A percentile compares a stretch with the other conserved stretches of the same genome.
These are phyloP conservation scores for Xiphydria camelus DNA, from an alignment of 2,888 invertebrate species.

Conservation along the genomic window DNA sequence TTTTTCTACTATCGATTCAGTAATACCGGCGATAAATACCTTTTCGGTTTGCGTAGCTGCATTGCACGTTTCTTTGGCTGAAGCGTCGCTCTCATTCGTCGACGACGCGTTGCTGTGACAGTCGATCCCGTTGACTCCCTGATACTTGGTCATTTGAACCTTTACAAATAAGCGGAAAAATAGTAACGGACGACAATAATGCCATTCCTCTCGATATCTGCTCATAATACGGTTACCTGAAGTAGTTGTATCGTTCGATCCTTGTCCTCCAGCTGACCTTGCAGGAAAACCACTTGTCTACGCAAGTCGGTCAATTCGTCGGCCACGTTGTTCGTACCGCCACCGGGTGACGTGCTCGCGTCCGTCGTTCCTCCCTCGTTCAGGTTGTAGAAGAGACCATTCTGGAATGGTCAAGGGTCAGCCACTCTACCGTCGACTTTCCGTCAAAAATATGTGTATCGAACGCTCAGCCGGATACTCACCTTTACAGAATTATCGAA, in stretches of 20 bases:
- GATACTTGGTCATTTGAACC: slow-evolving; percentile 49
- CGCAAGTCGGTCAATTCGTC: slow-evolving; percentile 77
- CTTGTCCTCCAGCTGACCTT: slow-evolving; percentile 86
- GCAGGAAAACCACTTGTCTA: slow-evolving; percentile 80
- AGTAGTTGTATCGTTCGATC: slow-evolving; percentile 80
- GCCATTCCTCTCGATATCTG: too few relatives aligned
- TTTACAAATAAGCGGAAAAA: too few relatives aligned
- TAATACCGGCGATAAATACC: too few relatives aligned
- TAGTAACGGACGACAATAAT: too few relatives aligned
- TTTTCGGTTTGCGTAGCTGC: slow-evolving; percentile 87
- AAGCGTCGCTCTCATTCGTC: slow-evolving; percentile 51
- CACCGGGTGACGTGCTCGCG: slow-evolving; percentile 58
- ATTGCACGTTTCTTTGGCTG: slow-evolving; percentile 69
- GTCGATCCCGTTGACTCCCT: slow-evolving; percentile 41
- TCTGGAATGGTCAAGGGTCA: slow-evolving; percentile 53
- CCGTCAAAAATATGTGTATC: too few relatives aligned
- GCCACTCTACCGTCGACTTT: neutral
- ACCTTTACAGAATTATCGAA: slow-evolving; percentile 66
- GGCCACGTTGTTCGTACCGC: slow-evolving; percentile 42
- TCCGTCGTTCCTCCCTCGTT: slow-evolving; percentile 60
- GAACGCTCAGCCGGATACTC: too few relatives aligned
- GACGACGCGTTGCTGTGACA: slow-evolving; percentile 43
- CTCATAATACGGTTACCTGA: too few relatives aligned
- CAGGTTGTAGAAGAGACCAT: slow-evolving; percentile 69
- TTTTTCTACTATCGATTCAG: too few relatives aligned